A percentile compares a stretch with the other conserved stretches of the same genome.
Evolutionary conservation across 2,888 invertebrate species (phyloP).

Genomic region (Notodonta ziczac): DNA sequence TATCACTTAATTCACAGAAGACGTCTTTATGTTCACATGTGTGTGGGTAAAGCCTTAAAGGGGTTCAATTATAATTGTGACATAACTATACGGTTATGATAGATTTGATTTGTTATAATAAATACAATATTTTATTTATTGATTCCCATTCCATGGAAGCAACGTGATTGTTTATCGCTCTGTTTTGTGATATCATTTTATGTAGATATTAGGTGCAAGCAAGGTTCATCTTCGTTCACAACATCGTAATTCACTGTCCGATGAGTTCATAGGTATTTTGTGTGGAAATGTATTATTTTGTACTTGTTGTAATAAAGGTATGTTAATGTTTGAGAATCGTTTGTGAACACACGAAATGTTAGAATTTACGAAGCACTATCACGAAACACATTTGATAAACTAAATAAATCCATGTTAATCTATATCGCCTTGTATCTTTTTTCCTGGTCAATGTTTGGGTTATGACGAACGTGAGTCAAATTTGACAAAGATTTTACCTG

Average conservation of each 20-base stretch:
- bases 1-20: slow-evolving; percentile 37
- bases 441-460: slow-evolving; percentile 22
- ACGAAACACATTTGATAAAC: slow-evolving; percentile 78
- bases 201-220: slow-evolving; percentile 53
- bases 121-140: slow-evolving; percentile 50
- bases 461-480: not conserved
- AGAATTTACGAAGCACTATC: slow-evolving; percentile 75
- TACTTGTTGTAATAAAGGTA: slow-evolving; percentile 59
- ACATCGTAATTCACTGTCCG: slow-evolving; percentile 20
- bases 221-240: slow-evolving; percentile 36
- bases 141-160: slow-evolving; percentile 38
- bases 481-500: no score
- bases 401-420: slow-evolving; percentile 82
- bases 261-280: slow-evolving; percentile 19
- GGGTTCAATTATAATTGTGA: slow-evolving; percentile 31
- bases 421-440: slow-evolving; percentile 45
- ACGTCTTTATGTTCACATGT: slow-evolving; percentile 19
- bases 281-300: slow-evolving; percentile 44
- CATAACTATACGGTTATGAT: slow-evolving; percentile 19
- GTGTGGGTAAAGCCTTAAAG: slow-evolving; percentile 16
- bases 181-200: slow-evolving; percentile 51
- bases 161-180: slow-evolving; percentile 49
- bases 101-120: slow-evolving; percentile 41
- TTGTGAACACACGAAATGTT: slow-evolving; percentile 73
- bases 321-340: slow-evolving; percentile 63